These are phyloP conservation scores for Drosophila suboccidentalis DNA, from an alignment of 2,888 invertebrate species.

Conservation along the genomic window DNA sequence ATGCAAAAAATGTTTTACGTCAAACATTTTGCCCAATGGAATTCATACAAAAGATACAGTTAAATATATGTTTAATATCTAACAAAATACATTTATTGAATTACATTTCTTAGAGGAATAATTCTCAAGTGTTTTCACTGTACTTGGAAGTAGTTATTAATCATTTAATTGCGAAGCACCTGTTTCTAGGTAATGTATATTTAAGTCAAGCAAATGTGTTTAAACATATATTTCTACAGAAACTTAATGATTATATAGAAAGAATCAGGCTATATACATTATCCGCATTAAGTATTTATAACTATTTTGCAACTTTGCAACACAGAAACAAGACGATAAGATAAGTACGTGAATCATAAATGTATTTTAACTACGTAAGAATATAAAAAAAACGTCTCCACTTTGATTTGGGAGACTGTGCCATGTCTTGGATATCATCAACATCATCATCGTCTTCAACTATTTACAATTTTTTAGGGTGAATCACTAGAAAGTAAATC, in stretches of 20 bases:
- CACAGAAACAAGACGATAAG: conserved; percentile 46
- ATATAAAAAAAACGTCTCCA: conserved; percentile 1
- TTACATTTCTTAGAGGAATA: conserved; percentile 15
- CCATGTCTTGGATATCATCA: not conserved
- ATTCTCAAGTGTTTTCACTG: conserved; percentile 9
- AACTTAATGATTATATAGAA: conserved; percentile 2
- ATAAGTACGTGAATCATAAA: conserved; percentile 48
- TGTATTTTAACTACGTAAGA: conserved; percentile 25
- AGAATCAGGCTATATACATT: conserved; percentile 12
- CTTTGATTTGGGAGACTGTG: not conserved
- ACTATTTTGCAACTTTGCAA: conserved; percentile 30
- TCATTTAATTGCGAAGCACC: conserved; percentile 11
- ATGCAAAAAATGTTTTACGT: conserved; percentile 7
- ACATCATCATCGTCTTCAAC: not conserved
- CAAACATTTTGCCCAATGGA: not conserved
- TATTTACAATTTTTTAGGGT: conserved; percentile 25
- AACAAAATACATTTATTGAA: conserved; percentile 16
- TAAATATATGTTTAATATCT: not conserved
- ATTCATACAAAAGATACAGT: not conserved
- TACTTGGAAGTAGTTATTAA: conserved; percentile 6
- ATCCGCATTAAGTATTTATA: conserved; percentile 21
- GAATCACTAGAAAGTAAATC: conserved; percentile 47
- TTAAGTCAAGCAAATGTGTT: conserved; percentile 17
- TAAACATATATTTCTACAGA: conserved; percentile 10
- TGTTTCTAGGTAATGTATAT: conserved; percentile 8